Base-by-base conservation (phyloP, 2,113 vertebrate genomes). In the Mobula hypostoma region DNA sequence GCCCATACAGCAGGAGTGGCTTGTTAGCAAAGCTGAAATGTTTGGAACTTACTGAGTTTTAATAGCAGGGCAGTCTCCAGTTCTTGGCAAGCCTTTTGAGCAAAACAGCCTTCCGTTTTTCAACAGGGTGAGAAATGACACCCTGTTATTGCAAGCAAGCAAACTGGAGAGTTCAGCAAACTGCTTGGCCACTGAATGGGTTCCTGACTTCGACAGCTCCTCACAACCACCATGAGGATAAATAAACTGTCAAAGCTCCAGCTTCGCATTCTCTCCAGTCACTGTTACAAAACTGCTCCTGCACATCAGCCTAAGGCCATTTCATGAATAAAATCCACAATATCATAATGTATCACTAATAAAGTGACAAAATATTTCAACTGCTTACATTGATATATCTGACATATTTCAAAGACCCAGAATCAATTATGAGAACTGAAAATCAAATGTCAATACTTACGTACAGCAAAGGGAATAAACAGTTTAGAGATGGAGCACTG, bases 341-440 rank as follows among this genome's bases (percentile, higher is more conserved):
- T 61, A 90, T 90, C 85, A 63, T 90, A 90, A 90, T 66, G 85
- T 66, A 66, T 66, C 85, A 19, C 85, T 90, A 90, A 32, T 90
- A 66, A 90, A 90, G 61, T 90, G 61, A 90, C 61, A 90, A 90
- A 90, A 90, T n/a, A 90, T n/a, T 90, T 90, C 61, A 90, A 32
- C 58, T 14, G n/a, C 19, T 66, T 61, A 90, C 29, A 66, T 32
- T 90, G 85, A 66, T 90, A 90, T 66, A 90, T 90, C n/a, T 93
- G 66, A 36, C 90, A 93, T 76, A 74, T 93, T 93, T 40, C 70
- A 76, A 93, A 93, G 32, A 9, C 70, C 24, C 40, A 14, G 40
- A 93, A 74, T 48, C 40, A 66, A 32, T 61, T 63, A n/a, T 90
- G 40, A 74, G 91, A 32, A 74, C 21, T 48, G 70, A 66, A 90